Conservation (phyloP, 2,888 invertebrate genomes). For the Entomobrya proxima region DNA sequence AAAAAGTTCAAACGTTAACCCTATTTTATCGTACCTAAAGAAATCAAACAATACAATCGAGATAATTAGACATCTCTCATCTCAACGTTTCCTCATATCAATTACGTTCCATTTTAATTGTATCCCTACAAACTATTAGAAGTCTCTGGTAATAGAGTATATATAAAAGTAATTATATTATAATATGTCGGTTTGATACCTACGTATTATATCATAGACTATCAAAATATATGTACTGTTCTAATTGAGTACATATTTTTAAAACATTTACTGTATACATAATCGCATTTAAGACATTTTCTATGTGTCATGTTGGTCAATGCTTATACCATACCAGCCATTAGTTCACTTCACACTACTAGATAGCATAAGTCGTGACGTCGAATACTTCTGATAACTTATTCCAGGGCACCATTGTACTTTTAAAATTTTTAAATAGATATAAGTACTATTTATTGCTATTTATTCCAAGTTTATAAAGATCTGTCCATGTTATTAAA, state of each 20-base stretch:
- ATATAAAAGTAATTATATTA: no score
- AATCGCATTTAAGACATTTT: conserved; percentile 21
- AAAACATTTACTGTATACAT: not conserved
- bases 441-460: not conserved
- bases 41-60: not conserved
- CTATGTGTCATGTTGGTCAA: conserved; percentile 33
- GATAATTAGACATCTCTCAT: not conserved
- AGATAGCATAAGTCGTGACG: not conserved
- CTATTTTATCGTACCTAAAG: not conserved
- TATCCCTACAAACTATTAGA: not conserved
- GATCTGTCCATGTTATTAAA: conserved; percentile 53
- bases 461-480: conserved; percentile 46
- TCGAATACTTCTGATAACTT: not conserved
- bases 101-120: conserved; percentile 17
- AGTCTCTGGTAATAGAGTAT: not conserved
- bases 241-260: not conserved
- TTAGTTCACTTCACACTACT: conserved; percentile 22
- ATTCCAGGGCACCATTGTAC: conserved; percentile 25
- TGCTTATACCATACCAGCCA: conserved; percentile 33
- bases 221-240: not conserved
- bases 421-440: not conserved
- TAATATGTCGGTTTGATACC: no score
- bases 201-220: not conserved
- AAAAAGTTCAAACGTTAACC: conserved; percentile 42
- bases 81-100: conserved; percentile 15